Percentiles rank a stretch among this genome's conserved stretches.
Evolutionary conservation across 2,113 vertebrate species (phyloP).

Genomic region (Pelmatolapia mariae): DNA sequence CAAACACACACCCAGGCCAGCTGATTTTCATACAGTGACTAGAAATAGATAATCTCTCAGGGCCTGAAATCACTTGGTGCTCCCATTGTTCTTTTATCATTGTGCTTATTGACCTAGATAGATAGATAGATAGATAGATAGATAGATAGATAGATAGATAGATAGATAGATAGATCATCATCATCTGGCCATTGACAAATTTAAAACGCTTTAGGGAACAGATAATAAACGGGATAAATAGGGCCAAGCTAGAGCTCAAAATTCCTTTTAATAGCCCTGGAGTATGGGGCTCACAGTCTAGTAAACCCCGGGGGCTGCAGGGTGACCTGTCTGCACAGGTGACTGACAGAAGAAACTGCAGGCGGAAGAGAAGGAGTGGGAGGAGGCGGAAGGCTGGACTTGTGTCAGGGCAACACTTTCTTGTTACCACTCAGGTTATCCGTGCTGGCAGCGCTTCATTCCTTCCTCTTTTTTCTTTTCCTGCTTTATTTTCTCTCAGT

Average conservation of each 20-base stretch:
- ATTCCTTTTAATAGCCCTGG: conserved; percentile 20
- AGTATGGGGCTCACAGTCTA: neutral
- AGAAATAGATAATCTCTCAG: conserved; percentile 36
- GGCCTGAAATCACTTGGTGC: conserved; percentile 13
- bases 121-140: conserved; percentile 10
- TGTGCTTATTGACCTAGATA: neutral
- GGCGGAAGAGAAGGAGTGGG: neutral
- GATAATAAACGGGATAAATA: conserved; percentile 55
- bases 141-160: conserved; percentile 10
- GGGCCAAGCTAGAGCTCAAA: conserved; percentile 35
- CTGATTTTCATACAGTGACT: conserved; percentile 29
- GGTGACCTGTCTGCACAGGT: conserved; percentile 26
- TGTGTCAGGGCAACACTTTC: neutral
- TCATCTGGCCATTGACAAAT: conserved; percentile 51
- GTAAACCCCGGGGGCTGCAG: conserved; percentile 8
- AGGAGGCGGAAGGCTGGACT: neutral
- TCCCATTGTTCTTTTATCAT: conserved; percentile 20
- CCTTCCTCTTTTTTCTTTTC: neutral
- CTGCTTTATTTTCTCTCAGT: neutral
- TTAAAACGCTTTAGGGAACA: conserved; percentile 52
- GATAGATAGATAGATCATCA: conserved; percentile 20
- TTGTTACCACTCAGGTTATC: neutral
- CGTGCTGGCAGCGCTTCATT: neutral
- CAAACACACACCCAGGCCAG: neutral
- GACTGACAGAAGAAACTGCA: neutral